Evolutionary conservation across 2,797 vertebrate species (phyloP).

Genomic region (Rhinophrynus dorsalis): DNA sequence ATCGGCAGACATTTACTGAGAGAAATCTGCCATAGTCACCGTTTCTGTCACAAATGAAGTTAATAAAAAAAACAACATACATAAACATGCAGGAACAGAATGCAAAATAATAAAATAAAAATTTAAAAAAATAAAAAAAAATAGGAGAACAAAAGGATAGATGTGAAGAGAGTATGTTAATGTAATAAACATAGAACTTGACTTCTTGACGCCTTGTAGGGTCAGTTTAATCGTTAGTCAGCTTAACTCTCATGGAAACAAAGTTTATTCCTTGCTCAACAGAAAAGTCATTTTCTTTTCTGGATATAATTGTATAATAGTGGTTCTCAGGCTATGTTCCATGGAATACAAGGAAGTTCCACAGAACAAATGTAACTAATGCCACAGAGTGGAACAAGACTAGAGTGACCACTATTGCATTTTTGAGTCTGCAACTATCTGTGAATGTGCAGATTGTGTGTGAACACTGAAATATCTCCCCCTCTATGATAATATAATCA

Average conservation of each 20-base stretch:
- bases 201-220: background rate
- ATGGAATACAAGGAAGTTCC: no score
- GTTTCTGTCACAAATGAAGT: constrained; percentile 34
- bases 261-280: background rate
- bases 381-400: no score
- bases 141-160: background rate
- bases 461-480: no score
- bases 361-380: no score
- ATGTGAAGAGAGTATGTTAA: constrained; percentile 23
- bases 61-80: constrained; percentile 41
- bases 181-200: background rate
- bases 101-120: constrained; percentile 1
- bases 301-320: no score
- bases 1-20: constrained; percentile 8
- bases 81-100: background rate
- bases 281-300: no score
- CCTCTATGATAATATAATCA: no score
- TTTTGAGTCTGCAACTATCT: no score
- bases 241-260: background rate
- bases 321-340: no score
- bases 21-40: constrained; percentile 28
- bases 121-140: constrained; percentile 1
- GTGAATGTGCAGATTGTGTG: no score
- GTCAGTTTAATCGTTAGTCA: background rate
- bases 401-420: no score